Evolutionary conservation across 1,140 invertebrate genomes (phyloP).

Genomic region (Vanessa tameamea): DNA sequence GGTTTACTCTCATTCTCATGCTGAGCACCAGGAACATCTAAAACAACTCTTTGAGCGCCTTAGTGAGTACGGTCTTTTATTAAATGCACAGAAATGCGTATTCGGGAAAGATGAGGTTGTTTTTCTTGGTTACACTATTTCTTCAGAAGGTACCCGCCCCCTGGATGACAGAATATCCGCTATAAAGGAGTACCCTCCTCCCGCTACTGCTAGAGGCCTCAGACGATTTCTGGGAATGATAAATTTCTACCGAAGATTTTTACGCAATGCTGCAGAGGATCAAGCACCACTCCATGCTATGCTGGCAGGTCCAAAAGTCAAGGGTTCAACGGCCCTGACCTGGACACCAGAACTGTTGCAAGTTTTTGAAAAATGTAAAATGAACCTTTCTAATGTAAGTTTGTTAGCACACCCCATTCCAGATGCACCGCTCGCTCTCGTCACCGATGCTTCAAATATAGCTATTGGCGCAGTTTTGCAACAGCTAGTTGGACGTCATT

Average conservation of each 20-base stretch:
- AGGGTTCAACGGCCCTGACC: background rate
- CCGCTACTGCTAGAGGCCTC: background rate
- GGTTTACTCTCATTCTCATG: background rate
- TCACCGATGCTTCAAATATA: conserved; percentile 16
- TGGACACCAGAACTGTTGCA: background rate
- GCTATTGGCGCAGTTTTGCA: conserved; percentile 15
- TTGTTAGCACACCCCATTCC: background rate
- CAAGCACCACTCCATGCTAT: conserved; percentile 1
- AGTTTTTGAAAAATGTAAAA: conserved; percentile 14
- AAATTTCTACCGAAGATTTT: conserved; percentile 14
- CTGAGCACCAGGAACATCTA: background rate
- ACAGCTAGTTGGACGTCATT: background rate
- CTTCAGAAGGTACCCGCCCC: conserved; percentile 10
- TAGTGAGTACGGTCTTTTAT: conserved; percentile 32
- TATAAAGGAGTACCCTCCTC: conserved; percentile 5
- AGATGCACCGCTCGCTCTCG: conserved; percentile 8
- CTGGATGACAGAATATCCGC: conserved; percentile 2
- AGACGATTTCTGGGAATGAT: conserved; percentile 18
- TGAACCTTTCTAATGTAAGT: background rate
- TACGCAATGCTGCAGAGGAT: conserved; percentile 7
- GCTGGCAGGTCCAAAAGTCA: background rate
- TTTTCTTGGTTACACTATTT: conserved; percentile 21
- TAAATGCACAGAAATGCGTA: conserved; percentile 23
- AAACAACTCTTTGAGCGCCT: conserved; percentile 23
- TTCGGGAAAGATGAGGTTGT: conserved; percentile 19